Base-by-base conservation (phyloP, 2,888 invertebrate species). In the Tineola bisselliella region DNA sequence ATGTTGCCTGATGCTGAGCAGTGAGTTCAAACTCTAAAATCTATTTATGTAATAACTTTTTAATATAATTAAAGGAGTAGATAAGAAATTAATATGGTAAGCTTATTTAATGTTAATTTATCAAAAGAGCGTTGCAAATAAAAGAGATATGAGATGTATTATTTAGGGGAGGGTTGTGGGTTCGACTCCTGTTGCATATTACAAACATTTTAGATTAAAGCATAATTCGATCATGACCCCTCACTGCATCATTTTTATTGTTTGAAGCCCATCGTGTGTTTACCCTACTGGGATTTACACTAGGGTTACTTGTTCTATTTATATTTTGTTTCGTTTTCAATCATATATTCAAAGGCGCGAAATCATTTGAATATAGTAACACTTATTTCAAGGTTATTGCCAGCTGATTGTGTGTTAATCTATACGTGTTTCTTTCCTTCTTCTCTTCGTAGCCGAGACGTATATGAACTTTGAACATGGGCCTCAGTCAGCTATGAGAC, bases 191-290 rank as follows among this genome's bases (percentile, higher is more conserved):
- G 67, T 65, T 69, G 69, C 66, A 70, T 74, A 73, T 72, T 72
- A 69, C 68, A 68, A 68, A 67, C 70, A 69, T 76, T 75, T 80
- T 80, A 77, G 60, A 60, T 77, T 77, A 77, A 71, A 69, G 66
- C 70, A 76, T 83, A 81, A 83, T 77, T 81, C 73, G 75, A 81
- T 81, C 75, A 76, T 66, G 44, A 70, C 74, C 76, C 77, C 77
- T 70, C 69, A 6, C 56, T 62, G 69, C 68, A 44, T 60, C 65
- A 64, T 71, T 76, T 77, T 78, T 79, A 79, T 77, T 77, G 77
- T 75, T 66, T 66, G 64, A 65, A n/a, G 65, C 66, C 65, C 68
- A 66, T 64, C 68, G 66, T 65, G 68, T 58, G 62, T 61, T 61
- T 62, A 62, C 64, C 63, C 58, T 63, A 60, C 52, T 48, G 60